Percentiles rank a stretch among this genome's conserved stretches.
These are phyloP conservation scores for Galemys pyrenaicus DNA, from an alignment of 2,113 vertebrate genomes.

Conservation along the genomic window DNA sequence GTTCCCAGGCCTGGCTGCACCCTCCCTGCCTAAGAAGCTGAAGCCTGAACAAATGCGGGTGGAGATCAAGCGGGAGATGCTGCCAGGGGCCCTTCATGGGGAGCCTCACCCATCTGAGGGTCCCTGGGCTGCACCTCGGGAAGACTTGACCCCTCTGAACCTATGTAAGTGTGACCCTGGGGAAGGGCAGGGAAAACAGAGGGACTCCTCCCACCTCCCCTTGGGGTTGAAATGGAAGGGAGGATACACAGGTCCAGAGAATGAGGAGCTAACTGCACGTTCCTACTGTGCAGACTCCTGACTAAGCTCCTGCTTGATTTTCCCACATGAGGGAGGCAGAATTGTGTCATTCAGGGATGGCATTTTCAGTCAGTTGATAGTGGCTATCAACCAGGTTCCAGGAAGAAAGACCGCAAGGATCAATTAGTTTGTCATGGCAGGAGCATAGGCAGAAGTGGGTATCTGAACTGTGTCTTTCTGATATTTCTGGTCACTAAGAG, in stretches of 20 bases:
- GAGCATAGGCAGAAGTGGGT: not conserved
- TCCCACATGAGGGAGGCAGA: not conserved
- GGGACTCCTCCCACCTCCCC: not conserved
- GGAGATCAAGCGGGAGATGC: slow-evolving; percentile 87
- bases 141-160: slow-evolving; percentile 86
- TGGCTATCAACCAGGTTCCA: not conserved
- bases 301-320: not conserved
- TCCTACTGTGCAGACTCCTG: not conserved
- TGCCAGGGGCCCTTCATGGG: slow-evolving; percentile 83
- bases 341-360: not conserved
- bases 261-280: not conserved
- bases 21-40: slow-evolving; percentile 85
- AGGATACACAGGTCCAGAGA: not conserved
- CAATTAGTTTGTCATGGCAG: not conserved
- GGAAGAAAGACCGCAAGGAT: not conserved
- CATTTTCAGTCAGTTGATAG: not conserved
- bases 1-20: slow-evolving; percentile 83
- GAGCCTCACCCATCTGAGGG: slow-evolving; percentile 81
- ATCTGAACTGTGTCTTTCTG: not conserved
- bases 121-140: slow-evolving; percentile 82
- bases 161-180: slow-evolving; percentile 82
- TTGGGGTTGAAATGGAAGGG: slow-evolving; percentile 28
- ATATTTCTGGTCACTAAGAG: not conserved
- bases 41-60: slow-evolving; percentile 85
- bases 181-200: not conserved